Conservation (phyloP, 2,113 vertebrate genomes). For the Tapirus terrestris region DNA sequence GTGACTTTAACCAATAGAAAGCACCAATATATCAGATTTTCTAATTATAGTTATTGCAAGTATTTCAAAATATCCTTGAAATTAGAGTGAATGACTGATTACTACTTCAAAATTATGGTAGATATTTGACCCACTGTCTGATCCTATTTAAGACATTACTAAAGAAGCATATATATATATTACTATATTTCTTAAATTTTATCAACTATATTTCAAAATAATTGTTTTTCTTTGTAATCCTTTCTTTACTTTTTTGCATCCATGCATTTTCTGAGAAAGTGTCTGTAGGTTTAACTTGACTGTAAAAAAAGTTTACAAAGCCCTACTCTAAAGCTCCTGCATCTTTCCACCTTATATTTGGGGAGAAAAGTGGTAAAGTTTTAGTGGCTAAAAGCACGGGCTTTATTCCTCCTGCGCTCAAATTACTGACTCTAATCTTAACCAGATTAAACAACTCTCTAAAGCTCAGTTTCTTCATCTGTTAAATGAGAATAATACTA, state of each 20-base stretch:
- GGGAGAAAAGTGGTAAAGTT: background rate
- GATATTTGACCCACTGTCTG: background rate
- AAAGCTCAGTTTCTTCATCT: background rate
- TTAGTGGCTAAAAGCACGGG: background rate
- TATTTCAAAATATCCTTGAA: background rate
- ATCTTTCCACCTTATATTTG: background rate
- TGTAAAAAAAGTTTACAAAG: background rate
- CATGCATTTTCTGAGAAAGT: background rate
- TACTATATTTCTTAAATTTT: background rate
- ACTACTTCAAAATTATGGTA: background rate
- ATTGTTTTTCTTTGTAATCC: background rate
- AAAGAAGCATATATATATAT: background rate
- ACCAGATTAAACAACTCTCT: background rate
- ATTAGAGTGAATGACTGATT: background rate
- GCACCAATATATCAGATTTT: background rate
- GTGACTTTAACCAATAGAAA: background rate
- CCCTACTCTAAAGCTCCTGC: background rate
- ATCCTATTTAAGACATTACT: slow-evolving; percentile 38
- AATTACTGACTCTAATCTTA: background rate
- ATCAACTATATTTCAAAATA: background rate
- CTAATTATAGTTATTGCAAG: background rate
- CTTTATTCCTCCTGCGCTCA: background rate
- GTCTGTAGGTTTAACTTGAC: background rate
- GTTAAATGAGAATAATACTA: slow-evolving; percentile 26
- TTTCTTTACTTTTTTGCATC: background rate